A percentile compares a stretch with the other conserved stretches of the same genome.
Evolutionary conservation across 2,888 invertebrate genomes (phyloP).

Genomic region (Aporophyla lueneburgensis): DNA sequence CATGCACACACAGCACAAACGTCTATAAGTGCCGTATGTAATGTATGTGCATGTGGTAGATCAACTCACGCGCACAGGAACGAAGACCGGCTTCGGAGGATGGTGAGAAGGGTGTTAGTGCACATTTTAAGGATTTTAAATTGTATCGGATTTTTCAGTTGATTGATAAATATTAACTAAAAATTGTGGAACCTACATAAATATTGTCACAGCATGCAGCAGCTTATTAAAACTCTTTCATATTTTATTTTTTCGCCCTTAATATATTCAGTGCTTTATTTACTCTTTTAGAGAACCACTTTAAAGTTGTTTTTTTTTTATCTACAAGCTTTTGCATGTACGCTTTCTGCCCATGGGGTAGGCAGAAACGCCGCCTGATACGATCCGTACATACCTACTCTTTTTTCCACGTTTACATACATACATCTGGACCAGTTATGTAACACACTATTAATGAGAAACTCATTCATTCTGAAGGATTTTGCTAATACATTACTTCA

Average conservation of each 20-base stretch:
- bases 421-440: no score
- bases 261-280: not conserved
- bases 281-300: not conserved
- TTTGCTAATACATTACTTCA: no score
- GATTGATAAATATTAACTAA: not conserved
- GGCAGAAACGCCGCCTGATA: no score
- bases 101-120: conserved; percentile 33
- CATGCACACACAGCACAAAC: no score
- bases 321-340: no score
- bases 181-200: not conserved
- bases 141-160: not conserved
- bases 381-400: no score
- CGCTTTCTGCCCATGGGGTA: no score
- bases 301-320: not conserved
- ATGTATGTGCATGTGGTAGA: conserved; percentile 28
- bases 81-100: conserved; percentile 48
- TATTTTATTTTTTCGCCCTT: not conserved
- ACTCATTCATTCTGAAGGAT: no score
- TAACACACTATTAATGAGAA: no score
- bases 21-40: conserved; percentile 26
- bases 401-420: no score
- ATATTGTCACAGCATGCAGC: not conserved
- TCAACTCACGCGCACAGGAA: conserved; percentile 47
- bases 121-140: conserved; percentile 25
- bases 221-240: not conserved